phyloP scores from a whole-genome alignment of 2,888 invertebrate genomes.

The Hemaris fuciformis region DNA sequence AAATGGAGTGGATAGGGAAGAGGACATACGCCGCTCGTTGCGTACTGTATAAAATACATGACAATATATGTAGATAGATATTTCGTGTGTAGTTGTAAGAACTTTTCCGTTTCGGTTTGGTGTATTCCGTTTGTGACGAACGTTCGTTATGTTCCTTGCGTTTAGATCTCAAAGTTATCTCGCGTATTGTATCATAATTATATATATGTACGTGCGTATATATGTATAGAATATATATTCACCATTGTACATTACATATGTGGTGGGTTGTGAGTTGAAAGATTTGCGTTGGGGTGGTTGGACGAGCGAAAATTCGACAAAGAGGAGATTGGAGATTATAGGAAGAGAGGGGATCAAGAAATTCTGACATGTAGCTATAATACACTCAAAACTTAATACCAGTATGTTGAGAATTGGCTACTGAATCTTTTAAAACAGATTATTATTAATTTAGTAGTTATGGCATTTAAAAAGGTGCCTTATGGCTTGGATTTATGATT shows the following conservation, averaged over 20 bases:
- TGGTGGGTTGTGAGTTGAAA: slow-evolving; percentile 59
- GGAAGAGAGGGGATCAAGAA: not conserved
- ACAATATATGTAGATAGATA: slow-evolving; percentile 63
- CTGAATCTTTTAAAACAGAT: too few relatives aligned
- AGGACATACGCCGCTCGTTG: slow-evolving; percentile 1
- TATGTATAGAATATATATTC: slow-evolving; percentile 14
- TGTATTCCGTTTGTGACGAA: slow-evolving; percentile 42
- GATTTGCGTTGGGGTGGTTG: not conserved
- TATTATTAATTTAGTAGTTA: too few relatives aligned
- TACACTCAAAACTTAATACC: too few relatives aligned
- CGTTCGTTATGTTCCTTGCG: slow-evolving; percentile 60
- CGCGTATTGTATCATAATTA: slow-evolving; percentile 12
- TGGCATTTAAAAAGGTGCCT: too few relatives aligned
- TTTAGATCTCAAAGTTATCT: slow-evolving; percentile 61
- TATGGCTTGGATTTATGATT: too few relatives aligned
- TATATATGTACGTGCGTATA: slow-evolving; percentile 13
- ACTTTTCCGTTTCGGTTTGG: slow-evolving; percentile 36
- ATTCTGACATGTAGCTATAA: too few relatives aligned
- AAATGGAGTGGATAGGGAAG: not conserved
- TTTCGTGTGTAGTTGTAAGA: slow-evolving; percentile 28
- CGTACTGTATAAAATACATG: slow-evolving; percentile 59
- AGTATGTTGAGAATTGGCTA: too few relatives aligned
- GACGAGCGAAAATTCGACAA: not conserved
- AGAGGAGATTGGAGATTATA: not conserved
- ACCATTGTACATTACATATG: slow-evolving; percentile 34